phyloP scores from a whole-genome alignment of 2,797 vertebrate genomes.

The Erpetoichthys calabaricus region DNA sequence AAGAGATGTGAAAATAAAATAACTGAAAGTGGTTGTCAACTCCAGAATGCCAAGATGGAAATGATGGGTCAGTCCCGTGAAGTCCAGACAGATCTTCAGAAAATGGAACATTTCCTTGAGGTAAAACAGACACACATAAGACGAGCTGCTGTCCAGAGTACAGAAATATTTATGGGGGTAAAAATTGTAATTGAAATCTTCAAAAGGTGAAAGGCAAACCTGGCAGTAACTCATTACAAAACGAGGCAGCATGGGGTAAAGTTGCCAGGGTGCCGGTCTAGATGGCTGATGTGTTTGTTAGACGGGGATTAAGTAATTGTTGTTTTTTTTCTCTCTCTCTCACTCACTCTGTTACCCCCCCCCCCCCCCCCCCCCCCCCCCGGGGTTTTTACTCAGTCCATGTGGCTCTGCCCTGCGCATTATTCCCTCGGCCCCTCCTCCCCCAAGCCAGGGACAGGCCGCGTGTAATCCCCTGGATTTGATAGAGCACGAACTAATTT shows the following conservation, averaged over 20 bases:
- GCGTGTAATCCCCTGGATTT: conserved; percentile 57
- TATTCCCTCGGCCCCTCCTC: conserved; percentile 29
- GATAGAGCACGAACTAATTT: conserved; percentile 29
- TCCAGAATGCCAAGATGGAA: conserved; percentile 49
- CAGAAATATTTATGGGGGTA: no score
- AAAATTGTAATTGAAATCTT: background rate
- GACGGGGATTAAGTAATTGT: no score
- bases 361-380: no score
- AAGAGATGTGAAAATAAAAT: conserved; percentile 53
- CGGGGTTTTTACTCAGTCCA: no score
- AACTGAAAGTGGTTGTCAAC: conserved; percentile 34
- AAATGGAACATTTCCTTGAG: conserved; percentile 44
- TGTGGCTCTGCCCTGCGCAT: no score
- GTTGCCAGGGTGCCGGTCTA: conserved; percentile 8
- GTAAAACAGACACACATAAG: conserved; percentile 30
- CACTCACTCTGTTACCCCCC: no score
- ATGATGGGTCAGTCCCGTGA: conserved; percentile 54
- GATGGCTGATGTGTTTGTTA: no score
- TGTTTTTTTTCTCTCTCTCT: no score
- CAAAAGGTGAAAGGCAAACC: background rate
- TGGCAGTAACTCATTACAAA: conserved; percentile 15
- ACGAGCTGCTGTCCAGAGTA: no score
- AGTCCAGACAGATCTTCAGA: conserved; percentile 49
- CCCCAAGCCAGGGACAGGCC: conserved; percentile 44
- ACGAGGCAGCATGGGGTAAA: conserved; percentile 21